Conservation (phyloP, 1,140 invertebrate species). For the Apis laboriosa region DNA sequence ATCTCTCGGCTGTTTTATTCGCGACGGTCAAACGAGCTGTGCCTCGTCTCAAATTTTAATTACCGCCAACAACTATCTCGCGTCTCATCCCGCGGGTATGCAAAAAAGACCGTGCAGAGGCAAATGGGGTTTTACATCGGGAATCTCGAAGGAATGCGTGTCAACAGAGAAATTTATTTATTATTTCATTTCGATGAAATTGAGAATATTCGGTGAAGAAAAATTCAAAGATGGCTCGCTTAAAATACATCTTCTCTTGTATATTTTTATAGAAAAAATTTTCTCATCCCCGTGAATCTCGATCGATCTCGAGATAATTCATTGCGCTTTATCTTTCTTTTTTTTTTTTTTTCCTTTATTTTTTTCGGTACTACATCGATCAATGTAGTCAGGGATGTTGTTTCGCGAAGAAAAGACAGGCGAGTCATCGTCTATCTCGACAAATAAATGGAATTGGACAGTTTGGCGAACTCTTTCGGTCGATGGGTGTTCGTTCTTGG, state of each 20-base stretch:
- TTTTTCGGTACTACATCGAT: background rate
- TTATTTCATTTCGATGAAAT: background rate
- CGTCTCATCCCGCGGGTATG: background rate
- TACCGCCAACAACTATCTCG: slow-evolving; percentile 3
- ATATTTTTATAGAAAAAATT: too few relatives aligned
- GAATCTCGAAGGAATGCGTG: background rate
- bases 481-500: background rate
- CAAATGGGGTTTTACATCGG: slow-evolving; percentile 11
- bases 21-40: background rate
- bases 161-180: slow-evolving; percentile 1
- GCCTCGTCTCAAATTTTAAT: slow-evolving; percentile 17
- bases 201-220: too few relatives aligned
- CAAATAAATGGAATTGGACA: slow-evolving; percentile 46
- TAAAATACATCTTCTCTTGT: too few relatives aligned
- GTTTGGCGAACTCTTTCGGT: slow-evolving; percentile 10
- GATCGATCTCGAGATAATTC: too few relatives aligned
- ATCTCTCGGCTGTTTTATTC: background rate
- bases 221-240: too few relatives aligned
- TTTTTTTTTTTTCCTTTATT: too few relatives aligned
- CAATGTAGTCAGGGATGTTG: background rate
- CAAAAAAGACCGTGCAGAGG: background rate
- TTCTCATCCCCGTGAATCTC: too few relatives aligned
- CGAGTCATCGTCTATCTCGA: slow-evolving; percentile 38
- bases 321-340: too few relatives aligned
- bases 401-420: background rate